Evolutionary conservation across 2,888 invertebrate genomes (phyloP).

Genomic region (Pammene aurita): DNA sequence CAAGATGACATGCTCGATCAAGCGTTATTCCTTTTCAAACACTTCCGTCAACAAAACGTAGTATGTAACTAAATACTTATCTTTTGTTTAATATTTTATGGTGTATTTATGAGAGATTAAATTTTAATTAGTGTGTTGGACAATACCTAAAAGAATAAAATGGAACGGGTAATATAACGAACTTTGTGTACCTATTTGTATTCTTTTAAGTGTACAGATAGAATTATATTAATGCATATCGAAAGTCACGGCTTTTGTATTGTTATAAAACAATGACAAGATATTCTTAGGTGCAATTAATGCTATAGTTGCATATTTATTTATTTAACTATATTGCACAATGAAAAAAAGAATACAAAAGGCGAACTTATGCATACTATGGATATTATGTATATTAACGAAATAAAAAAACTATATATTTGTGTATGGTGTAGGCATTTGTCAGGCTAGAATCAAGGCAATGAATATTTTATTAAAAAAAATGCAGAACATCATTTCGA

Average conservation of each 20-base stretch:
- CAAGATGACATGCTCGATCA: conserved; percentile 49
- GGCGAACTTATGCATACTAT: no score
- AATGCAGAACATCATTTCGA: background rate
- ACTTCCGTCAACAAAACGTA: conserved; percentile 47
- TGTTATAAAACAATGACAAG: conserved; percentile 2
- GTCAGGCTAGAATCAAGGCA: no score
- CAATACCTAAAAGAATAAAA: conserved; percentile 1
- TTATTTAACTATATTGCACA: no score
- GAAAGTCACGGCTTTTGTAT: conserved; percentile 9
- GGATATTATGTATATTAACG: no score
- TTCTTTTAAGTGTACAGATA: background rate
- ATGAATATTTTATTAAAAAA: background rate
- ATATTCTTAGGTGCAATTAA: background rate
- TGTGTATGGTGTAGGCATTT: no score
- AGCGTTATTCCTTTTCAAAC: conserved; percentile 44
- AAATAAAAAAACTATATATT: no score
- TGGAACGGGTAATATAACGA: background rate
- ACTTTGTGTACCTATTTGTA: background rate
- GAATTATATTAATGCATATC: background rate
- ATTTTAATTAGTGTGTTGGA: conserved; percentile 15
- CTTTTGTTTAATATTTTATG: conserved; percentile 38
- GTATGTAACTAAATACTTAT: conserved; percentile 29
- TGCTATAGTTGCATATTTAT: background rate
- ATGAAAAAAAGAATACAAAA: no score
- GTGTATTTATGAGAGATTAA: conserved; percentile 20